Evolutionary conservation across 1,140 invertebrate species (phyloP), one percentile per base, ranked within the genome.

Genomic region (Ceratina japonica): DNA sequence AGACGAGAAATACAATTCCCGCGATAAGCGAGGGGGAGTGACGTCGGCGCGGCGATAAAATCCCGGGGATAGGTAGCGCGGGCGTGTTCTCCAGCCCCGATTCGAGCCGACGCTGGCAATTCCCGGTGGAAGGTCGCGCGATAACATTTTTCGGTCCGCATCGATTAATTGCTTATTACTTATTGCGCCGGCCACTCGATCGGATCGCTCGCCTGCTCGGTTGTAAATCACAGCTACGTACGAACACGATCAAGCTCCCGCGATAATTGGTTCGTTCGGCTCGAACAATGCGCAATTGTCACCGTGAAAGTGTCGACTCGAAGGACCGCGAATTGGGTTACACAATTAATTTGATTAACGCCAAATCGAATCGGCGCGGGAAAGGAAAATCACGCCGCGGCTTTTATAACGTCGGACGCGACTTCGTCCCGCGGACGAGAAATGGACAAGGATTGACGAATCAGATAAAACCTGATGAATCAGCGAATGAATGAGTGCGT

Each of bases 21-120:
- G 2, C 70, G 83, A 85, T 85, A 84, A 71, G 73, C 68, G 27
- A 44, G 44, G 69, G 31, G 31, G 69, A 16, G 12, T 84, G 82
- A 74, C 78, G 69, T 85, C 82, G 37, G 80, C 16, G 13, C 3
- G 49, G 51, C 56, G 22, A 69, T 75, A 69, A 75, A 80, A 58
- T 54, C 16, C 1, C 16, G 5, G 31, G 49, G 37, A 44, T 44
- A 44, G 37, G 72, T 52, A 77, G 12, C 51, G 49, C 20, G 56
- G 16, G 31, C 64, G 49, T 44, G 37, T 58, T n/a, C 10, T 1
- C 54, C 16, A 15, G 2, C 3, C 44, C 15, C 24, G 63, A 37
- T 22, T 44, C 51, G 1, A 65, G 15, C 24, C 44, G 20, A 51
- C 20, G 37, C 61, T 15, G 13, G 22, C 37, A 49, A 69, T 66